phyloP scores from a whole-genome alignment of 2,888 invertebrate genomes.

The Pyrrhia umbra region DNA sequence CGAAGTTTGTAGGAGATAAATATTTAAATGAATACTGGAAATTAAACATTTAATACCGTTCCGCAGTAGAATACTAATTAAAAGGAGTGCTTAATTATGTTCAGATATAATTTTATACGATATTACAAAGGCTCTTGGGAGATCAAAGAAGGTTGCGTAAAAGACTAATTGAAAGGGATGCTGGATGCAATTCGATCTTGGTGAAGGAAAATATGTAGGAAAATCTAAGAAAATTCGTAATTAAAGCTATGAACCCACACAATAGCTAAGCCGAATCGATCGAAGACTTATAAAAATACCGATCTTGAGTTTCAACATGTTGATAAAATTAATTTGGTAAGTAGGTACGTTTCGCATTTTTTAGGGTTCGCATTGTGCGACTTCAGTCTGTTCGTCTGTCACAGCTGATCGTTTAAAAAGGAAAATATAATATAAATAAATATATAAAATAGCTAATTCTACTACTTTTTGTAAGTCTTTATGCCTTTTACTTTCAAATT shows the following conservation, averaged over 20 bases:
- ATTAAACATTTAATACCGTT: not conserved
- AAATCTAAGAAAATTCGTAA: conserved; percentile 65
- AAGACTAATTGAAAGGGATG: conserved; percentile 52
- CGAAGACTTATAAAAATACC: conserved; percentile 69
- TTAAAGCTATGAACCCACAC: conserved; percentile 70
- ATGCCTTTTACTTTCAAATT: too few relatives aligned
- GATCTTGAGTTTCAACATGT: conserved; percentile 67
- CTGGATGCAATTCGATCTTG: conserved; percentile 49
- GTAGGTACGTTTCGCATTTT: conserved; percentile 23
- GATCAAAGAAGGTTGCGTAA: conserved; percentile 54
- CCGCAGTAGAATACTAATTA: conserved; percentile 8
- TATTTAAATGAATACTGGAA: not conserved
- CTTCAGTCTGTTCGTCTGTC: too few relatives aligned
- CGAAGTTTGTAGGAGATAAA: conserved; percentile 16
- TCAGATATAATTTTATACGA: not conserved
- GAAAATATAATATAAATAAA: too few relatives aligned
- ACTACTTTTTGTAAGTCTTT: too few relatives aligned
- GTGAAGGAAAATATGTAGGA: conserved; percentile 47
- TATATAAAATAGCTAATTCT: too few relatives aligned
- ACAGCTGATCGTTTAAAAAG: too few relatives aligned
- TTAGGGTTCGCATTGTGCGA: too few relatives aligned
- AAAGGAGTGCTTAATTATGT: not conserved
- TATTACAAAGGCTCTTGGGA: conserved; percentile 33
- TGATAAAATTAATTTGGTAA: conserved; percentile 62
- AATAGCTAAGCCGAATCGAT: conserved; percentile 69